Evolutionary conservation across 1,140 invertebrate genomes (phyloP).

Genomic region (Aphelenchoides fujianensis): DNA sequence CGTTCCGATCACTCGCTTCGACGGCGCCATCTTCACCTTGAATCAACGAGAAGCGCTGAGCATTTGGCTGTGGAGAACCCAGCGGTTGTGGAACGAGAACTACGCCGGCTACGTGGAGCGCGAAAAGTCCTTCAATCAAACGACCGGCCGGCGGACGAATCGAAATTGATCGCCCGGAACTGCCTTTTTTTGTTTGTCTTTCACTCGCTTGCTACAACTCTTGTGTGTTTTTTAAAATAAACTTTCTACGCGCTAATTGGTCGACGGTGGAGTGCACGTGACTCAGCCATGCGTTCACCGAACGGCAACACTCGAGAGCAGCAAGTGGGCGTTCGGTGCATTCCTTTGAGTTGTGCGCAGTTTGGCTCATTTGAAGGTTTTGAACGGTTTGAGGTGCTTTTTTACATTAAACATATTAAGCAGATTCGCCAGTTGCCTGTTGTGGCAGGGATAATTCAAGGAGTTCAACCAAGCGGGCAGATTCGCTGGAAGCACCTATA

Average conservation of each 20-base stretch:
- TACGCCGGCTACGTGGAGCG: slow-evolving; percentile 47
- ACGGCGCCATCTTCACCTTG: slow-evolving; percentile 50
- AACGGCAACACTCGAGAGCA: slow-evolving; percentile 5
- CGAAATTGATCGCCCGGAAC: background rate
- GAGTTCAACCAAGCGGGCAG: no score
- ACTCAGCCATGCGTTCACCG: background rate
- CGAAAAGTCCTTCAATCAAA: slow-evolving; percentile 39
- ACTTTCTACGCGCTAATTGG: background rate
- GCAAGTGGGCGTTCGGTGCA: no score
- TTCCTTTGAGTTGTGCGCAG: no score
- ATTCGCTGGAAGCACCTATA: no score
- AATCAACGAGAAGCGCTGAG: slow-evolving; percentile 52
- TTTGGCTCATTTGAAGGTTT: no score
- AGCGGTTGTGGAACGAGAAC: slow-evolving; percentile 54
- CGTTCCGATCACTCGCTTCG: slow-evolving; percentile 52
- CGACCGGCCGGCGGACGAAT: background rate
- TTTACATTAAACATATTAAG: no score
- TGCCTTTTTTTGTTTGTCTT: background rate
- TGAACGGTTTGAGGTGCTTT: no score
- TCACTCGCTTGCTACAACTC: background rate
- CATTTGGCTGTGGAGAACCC: slow-evolving; percentile 56
- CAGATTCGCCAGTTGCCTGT: no score
- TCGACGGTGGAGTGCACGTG: background rate
- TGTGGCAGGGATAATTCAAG: no score
- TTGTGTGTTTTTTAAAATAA: background rate